Evolutionary conservation across 2,888 invertebrate genomes (phyloP).

Genomic region (Drosophila antonietae): DNA sequence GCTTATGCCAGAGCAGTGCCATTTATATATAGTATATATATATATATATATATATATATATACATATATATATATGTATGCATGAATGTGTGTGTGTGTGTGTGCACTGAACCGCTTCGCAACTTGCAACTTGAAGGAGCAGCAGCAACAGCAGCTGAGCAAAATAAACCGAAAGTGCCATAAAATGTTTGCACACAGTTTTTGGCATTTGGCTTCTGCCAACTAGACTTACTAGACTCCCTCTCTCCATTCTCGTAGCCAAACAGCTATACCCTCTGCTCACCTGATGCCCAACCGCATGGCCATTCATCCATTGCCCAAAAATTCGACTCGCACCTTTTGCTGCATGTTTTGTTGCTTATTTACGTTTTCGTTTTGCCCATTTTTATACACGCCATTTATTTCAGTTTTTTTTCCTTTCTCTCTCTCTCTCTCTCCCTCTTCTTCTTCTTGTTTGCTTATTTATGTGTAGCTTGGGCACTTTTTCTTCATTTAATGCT

Average conservation of each 20-base stretch:
- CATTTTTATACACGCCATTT: conserved; percentile 73
- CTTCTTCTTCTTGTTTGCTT: conserved; percentile 20
- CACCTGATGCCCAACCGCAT: conserved; percentile 6
- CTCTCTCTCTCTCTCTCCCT: background rate
- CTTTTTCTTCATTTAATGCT: conserved; percentile 40
- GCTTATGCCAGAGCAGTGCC: conserved; percentile 45
- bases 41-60: conserved; percentile 21
- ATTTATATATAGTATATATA: conserved; percentile 9
- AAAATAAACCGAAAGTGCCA: conserved; percentile 78
- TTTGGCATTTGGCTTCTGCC: conserved; percentile 54
- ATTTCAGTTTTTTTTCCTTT: conserved; percentile 51
- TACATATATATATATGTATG: conserved; percentile 13
- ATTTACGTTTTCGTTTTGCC: conserved; percentile 66
- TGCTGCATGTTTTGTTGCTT: conserved; percentile 61
- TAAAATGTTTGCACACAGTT: conserved; percentile 76
- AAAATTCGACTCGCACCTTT: conserved; percentile 50
- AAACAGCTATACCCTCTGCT: background rate
- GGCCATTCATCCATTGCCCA: conserved; percentile 49
- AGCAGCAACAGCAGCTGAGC: conserved; percentile 39
- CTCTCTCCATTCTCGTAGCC: background rate
- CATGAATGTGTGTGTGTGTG: conserved; percentile 33
- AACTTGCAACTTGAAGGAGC: conserved; percentile 50
- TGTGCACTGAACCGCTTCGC: conserved; percentile 50
- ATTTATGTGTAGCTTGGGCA: conserved; percentile 37
- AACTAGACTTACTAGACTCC: background rate